Base-by-base conservation (phyloP, 1,140 invertebrate genomes). In the Lepidurus packardi region DNA sequence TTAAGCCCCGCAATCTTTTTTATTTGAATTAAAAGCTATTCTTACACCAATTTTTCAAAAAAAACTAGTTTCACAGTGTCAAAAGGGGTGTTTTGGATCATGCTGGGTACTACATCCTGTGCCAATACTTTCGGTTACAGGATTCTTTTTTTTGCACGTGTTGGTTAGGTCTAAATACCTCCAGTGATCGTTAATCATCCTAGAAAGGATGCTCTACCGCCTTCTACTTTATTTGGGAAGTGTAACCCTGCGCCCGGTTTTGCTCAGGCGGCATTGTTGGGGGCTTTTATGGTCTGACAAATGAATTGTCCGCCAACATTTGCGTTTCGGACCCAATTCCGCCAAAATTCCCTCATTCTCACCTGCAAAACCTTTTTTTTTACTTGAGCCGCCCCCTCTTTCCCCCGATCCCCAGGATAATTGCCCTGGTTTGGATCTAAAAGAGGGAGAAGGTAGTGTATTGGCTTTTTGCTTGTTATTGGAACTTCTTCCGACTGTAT, bases 251-350 rank as follows among this genome's bases (percentile, higher is more conserved):
- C 1, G 53, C 16, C 53, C 53, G 21, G 21, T n/a, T 65, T 9
- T 65, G 21, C 53, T 65, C 53, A 13, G 34, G 53, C 13, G 53
- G 53, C 53, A 1, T 65, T 65, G 16, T 65, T 65, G 53, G 53
- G 21, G n/a, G 53, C 53, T 8, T 65, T 21, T 65, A 65, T 65
- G 16, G 53, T 0, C 53, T 65, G 53, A 65, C 53, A 65, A 65
- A 65, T 65, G 53, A 65, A 21, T 65, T 65, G 53, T 65, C 53
- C 53, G 21, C n/a, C 53, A 65, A 65, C 53, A 65, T 65, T 65
- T 65, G 53, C 53, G 53, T 65, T 65, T 65, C 53, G 53, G 53
- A 65, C 53, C 53, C 53, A 65, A 65, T 65, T 65, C 53, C 53
- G 53, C 53, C 0, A 34, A 65, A 65, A 65, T 65, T 65, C 53